Conservation (phyloP, 2,888 invertebrate species). For the Parnassius mnemosyne region DNA sequence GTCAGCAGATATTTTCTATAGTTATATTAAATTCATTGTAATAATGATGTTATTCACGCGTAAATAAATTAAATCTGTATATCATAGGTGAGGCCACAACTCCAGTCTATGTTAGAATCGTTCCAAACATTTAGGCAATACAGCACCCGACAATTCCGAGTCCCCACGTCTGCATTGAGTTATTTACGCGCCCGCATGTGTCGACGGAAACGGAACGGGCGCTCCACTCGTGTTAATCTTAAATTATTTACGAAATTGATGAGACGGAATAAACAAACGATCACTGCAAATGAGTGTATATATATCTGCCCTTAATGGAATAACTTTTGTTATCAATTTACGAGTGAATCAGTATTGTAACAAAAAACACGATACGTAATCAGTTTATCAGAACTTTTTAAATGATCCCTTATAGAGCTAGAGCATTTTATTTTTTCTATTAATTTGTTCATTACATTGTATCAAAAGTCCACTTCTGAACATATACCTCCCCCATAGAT, state of each 20-base stretch:
- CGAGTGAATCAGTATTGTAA: no score
- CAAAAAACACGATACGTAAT: no score
- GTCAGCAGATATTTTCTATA: no score
- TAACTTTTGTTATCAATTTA: no score
- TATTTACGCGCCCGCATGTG: constrained; percentile 76
- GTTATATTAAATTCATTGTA: no score
- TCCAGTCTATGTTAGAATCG: constrained; percentile 8
- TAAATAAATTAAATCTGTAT: background rate
- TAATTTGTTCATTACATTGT: no score
- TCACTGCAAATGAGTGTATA: background rate
- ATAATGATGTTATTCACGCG: constrained; percentile 1
- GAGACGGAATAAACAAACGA: constrained; percentile 22
- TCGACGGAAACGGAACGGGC: constrained; percentile 47
- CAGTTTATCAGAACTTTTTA: no score
- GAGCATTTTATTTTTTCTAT: no score
- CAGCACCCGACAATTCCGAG: constrained; percentile 4
- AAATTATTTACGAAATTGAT: constrained; percentile 45
- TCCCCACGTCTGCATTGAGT: constrained; percentile 63
- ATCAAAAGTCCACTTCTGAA: no score
- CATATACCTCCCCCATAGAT: no score
- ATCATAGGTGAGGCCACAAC: background rate
- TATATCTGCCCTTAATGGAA: no score
- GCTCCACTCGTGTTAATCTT: constrained; percentile 36
- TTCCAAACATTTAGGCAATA: constrained; percentile 18
- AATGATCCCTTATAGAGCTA: no score